Conservation (phyloP, 2,113 vertebrate species). For the Taurulus bubalis region DNA sequence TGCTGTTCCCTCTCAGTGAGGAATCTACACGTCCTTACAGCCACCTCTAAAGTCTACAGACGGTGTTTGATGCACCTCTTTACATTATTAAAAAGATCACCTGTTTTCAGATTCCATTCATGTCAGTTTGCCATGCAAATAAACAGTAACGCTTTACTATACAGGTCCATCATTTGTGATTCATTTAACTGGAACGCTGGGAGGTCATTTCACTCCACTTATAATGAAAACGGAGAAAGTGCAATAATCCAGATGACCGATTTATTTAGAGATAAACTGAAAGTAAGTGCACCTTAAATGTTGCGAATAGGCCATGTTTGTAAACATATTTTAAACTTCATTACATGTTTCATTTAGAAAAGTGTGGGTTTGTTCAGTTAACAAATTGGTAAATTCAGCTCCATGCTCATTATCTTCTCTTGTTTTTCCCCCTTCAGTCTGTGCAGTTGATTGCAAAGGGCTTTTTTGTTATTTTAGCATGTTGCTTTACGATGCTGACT, state of each 20-base stretch:
- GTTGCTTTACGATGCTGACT: neutral
- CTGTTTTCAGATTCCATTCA: neutral
- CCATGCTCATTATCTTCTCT: neutral
- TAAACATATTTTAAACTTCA: neutral
- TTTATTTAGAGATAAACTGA: neutral
- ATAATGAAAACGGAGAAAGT: neutral
- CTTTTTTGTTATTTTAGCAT: neutral
- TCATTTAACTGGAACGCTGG: neutral
- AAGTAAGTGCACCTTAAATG: neutral
- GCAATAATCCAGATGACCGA: neutral
- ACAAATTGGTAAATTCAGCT: no score
- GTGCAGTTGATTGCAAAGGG: neutral
- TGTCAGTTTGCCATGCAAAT: neutral
- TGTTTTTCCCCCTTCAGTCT: neutral
- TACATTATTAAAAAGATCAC: neutral
- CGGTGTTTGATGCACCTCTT: neutral
- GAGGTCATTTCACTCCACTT: neutral
- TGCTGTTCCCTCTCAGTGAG: constrained; percentile 8
- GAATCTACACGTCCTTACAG: neutral
- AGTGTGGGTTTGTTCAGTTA: neutral
- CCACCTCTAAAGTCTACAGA: neutral
- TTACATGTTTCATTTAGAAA: neutral
- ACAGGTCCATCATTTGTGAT: neutral
- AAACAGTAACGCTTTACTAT: neutral
- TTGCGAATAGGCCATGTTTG: neutral